Base-by-base conservation (phyloP, 2,797 vertebrate genomes). In the Agapornis canus region DNA sequence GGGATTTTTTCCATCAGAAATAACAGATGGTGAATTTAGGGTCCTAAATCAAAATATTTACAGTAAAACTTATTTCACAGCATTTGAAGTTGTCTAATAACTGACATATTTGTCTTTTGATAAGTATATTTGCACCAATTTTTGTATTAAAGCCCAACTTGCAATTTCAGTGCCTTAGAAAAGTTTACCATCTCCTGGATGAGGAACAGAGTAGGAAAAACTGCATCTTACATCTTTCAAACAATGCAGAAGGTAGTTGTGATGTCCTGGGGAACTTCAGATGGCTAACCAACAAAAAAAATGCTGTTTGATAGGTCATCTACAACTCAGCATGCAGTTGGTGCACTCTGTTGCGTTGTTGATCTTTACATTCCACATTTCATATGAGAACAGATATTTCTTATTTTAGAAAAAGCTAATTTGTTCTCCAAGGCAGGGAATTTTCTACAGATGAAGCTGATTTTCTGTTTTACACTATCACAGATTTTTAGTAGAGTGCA, bases 1-100 rank as follows among this genome's bases (percentile, higher is more conserved):
- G 0, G 35, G 35, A 35, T 90, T 89, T 71, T 80, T 80, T 60
- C 71, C 45, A 75, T 91, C 71, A 89, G 64, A 93, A 95, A 75
- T 83, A 92, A 77, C 90, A 95, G 95, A 91, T 94, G 86, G 91
- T 40, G 90, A 88, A 86, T 89, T 87, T 81, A 57, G 61, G 72
- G 27, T 69, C 47, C 54, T 89, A 83, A 80, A 89, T 93, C 75
- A 80, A 96, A 94, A 95, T 85, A 93, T 93, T 95, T 94, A 71
- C 59, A 65, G 45, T 75, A 72, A 88, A 92, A 92, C 54, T 68
- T 78, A 87, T 93, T 92, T 82, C 68, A 80, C 64, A 68, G 37
- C 52, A 85, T 77, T 87, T 78, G 40, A 95, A 86, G 63, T 85
- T 95, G 65, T 92, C 71, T 80, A 93, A 82, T 87, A 73, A 71